These are phyloP conservation scores for Ophiothrix spiculata DNA, from an alignment of 35 echinoderm and acorn worm species.

Conservation along the genomic window DNA sequence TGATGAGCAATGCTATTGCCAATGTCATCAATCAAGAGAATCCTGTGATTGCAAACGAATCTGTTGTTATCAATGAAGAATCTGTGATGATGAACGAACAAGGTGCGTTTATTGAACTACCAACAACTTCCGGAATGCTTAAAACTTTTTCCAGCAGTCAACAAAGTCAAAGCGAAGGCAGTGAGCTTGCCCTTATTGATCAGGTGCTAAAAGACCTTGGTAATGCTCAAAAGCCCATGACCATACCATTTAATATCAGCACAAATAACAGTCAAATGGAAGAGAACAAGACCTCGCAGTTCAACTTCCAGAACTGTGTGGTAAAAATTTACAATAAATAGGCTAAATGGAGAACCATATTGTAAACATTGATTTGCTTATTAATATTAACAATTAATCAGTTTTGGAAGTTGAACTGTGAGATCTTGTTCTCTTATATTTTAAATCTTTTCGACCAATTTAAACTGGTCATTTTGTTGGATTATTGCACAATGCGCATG, in stretches of 20 bases:
- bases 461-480: too few relatives aligned
- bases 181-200: background rate
- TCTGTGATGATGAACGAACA: too few relatives aligned
- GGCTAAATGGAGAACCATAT: too few relatives aligned
- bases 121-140: background rate
- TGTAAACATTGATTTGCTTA: too few relatives aligned
- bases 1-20: conserved; percentile 16
- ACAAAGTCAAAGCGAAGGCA: background rate
- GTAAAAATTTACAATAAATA: background rate
- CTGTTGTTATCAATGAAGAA: too few relatives aligned
- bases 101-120: too few relatives aligned
- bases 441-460: too few relatives aligned
- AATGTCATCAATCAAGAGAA: background rate
- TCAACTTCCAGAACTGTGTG: background rate
- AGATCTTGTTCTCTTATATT: too few relatives aligned
- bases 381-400: too few relatives aligned
- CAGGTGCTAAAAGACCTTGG: background rate
- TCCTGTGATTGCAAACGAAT: too few relatives aligned
- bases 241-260: background rate
- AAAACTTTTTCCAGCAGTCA: background rate
- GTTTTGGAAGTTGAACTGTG: too few relatives aligned
- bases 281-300: background rate
- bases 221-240: background rate
- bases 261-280: conserved; percentile 4
- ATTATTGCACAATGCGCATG: too few relatives aligned